Base-by-base conservation (phyloP, 2,113 vertebrate genomes). In the Pimephales promelas region DNA sequence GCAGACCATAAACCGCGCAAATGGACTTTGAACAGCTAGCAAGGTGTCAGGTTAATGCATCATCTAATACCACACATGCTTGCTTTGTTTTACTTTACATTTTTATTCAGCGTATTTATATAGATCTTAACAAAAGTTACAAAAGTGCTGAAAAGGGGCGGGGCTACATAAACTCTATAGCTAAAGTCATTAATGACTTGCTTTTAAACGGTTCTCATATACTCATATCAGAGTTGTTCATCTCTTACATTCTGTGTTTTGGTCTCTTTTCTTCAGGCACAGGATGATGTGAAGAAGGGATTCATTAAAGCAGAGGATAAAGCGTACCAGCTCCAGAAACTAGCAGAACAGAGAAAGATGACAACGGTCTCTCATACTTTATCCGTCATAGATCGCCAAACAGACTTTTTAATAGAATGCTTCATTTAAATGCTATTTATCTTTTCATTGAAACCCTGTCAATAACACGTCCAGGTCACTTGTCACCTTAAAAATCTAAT, bases 251-350 rank as follows among this genome's bases (percentile, higher is more conserved):
- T 66, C 18, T 20, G 54, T 9, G 0, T 43, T 31, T 52, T 47
- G 85, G 1, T 36, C 73, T 6, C 26, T 57, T 45, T 9, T 83
- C 34, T 66, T 22, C 34, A 99, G 98, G 97, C 98, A 28, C 92
- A 97, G 54, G 97, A 99, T 83, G 98, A 99, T 64, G 97, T 98
- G 89, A 98, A 98, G 94, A 97, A 96, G 92, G 97, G 98, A 88
- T 97, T 97, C 90, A 97, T 98, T 91, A 99, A 98, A 93, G 96
- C 96, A 0, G 97, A 98, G 83, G 97, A 99, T 92, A 98, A 98
- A 90, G 97, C 97, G 85, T 99, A 99, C 92, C 98, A 99, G 91
- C 91, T 99, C 77, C 97, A 98, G 94, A 98, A 98, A 87, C 94
- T 99, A 31, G 96, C 96, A 31, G 97, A 99, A 94, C 98, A 99